Percentiles rank a stretch among this genome's conserved stretches.
phyloP scores from a whole-genome alignment of 2,888 invertebrate genomes.

The Chrysolina haemoptera region DNA sequence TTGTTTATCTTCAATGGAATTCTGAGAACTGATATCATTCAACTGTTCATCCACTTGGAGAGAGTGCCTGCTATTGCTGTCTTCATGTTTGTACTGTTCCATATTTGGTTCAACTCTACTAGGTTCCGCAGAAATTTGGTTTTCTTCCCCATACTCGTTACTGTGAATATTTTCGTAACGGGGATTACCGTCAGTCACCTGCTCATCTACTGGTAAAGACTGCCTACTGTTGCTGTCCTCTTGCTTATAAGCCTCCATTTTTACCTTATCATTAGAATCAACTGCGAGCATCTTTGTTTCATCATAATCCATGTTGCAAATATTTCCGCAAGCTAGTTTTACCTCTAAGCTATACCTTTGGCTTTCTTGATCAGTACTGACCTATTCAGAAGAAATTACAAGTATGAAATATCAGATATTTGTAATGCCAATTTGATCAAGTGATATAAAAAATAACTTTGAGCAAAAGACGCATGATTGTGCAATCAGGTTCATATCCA shows the following conservation, averaged over 20 bases:
- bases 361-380: not conserved
- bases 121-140: constrained; percentile 23
- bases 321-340: constrained; percentile 21
- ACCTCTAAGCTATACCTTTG: constrained; percentile 22
- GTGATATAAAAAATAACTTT: no score
- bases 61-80: constrained; percentile 44
- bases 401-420: no score
- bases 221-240: constrained; percentile 39
- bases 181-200: not conserved
- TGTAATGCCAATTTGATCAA: no score
- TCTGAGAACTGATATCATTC: constrained; percentile 35
- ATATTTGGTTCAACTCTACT: constrained; percentile 20
- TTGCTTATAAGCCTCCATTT: constrained; percentile 33
- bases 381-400: constrained; percentile 1
- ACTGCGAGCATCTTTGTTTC: constrained; percentile 29
- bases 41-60: constrained; percentile 42
- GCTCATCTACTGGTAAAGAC: constrained; percentile 26
- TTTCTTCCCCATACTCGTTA: constrained; percentile 30
- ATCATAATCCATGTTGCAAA: constrained; percentile 38
- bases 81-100: constrained; percentile 40
- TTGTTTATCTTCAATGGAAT: constrained; percentile 39
- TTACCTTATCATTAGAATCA: constrained; percentile 8
- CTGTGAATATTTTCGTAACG: not conserved
- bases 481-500: no score
- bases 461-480: no score